These are phyloP conservation scores for Maconellicoccus hirsutus DNA, from an alignment of 1,140 invertebrate genomes.

Conservation along the genomic window DNA sequence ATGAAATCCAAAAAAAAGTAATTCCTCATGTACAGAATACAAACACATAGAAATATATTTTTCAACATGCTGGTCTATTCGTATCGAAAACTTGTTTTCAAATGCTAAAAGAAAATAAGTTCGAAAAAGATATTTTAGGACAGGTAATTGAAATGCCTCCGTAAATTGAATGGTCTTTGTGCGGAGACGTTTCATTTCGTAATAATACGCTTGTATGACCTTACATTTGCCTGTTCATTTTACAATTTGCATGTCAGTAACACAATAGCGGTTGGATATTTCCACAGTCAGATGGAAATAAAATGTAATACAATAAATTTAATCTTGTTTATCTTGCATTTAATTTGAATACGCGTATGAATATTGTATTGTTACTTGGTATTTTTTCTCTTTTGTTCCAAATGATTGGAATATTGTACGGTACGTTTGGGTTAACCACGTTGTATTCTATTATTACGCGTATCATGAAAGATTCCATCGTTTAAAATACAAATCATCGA, in stretches of 20 bases:
- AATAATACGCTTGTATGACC: slow-evolving; percentile 4
- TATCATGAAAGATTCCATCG: too few species aligned
- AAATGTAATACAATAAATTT: slow-evolving; percentile 6
- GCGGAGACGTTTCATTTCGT: not conserved
- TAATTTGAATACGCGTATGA: not conserved
- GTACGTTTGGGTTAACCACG: too few species aligned
- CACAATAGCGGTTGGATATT: not conserved
- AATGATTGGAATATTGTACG: not conserved
- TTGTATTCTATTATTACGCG: too few species aligned
- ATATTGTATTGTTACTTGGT: not conserved
- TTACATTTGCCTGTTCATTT: not conserved
- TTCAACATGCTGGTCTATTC: too few species aligned
- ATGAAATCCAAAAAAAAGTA: too few species aligned
- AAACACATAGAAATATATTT: too few species aligned
- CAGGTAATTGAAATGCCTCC: not conserved
- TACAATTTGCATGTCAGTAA: slow-evolving; percentile 1
- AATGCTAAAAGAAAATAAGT: not conserved
- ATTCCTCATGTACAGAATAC: too few species aligned
- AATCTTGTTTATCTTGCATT: slow-evolving; percentile 1
- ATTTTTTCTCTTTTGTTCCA: not conserved
- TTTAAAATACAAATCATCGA: too few species aligned
- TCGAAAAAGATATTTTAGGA: not conserved
- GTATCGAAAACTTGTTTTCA: too few species aligned
- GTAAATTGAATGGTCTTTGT: slow-evolving; percentile 5
- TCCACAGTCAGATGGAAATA: not conserved